phyloP scores from a whole-genome alignment of 92 coral and sea anemone genomes.

The Zoanthus sociatus region DNA sequence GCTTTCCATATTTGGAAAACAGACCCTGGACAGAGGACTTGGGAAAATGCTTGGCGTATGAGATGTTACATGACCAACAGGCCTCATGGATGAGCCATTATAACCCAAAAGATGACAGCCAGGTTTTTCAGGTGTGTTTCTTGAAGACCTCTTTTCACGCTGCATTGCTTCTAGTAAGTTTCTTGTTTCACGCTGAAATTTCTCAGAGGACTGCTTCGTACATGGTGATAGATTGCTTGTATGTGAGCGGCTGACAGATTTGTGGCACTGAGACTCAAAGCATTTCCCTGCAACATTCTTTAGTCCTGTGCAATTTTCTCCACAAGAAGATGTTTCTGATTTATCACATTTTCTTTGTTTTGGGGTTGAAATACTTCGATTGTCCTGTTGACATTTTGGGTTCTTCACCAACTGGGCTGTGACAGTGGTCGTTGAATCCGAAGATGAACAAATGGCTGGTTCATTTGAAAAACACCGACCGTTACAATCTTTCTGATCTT shows the following conservation, averaged over 20 bases:
- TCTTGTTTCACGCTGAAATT: conserved; percentile 45
- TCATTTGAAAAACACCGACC: not conserved
- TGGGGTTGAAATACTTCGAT: not conserved
- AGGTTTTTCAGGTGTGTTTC: not conserved
- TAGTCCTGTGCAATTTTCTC: not conserved
- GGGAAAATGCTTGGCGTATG: not conserved
- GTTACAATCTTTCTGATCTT: not conserved
- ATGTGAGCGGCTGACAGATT: not conserved
- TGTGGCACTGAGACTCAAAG: not conserved
- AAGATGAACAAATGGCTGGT: not conserved
- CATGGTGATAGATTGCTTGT: not conserved
- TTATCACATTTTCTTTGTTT: not conserved
- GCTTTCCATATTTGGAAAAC: conserved; percentile 26
- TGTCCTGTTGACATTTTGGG: not conserved
- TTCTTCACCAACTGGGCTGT: not conserved
- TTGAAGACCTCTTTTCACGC: not conserved
- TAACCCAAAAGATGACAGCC: not conserved
- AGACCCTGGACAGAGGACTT: not conserved
- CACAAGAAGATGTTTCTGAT: not conserved
- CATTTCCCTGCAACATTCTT: not conserved
- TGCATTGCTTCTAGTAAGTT: conserved; percentile 45
- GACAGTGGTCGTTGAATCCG: not conserved
- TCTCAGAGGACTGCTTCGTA: conserved; percentile 6
- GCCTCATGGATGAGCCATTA: not conserved
- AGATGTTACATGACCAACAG: not conserved